Base-by-base conservation (phyloP, 2,888 invertebrate genomes). In the Morpho achilles region DNA sequence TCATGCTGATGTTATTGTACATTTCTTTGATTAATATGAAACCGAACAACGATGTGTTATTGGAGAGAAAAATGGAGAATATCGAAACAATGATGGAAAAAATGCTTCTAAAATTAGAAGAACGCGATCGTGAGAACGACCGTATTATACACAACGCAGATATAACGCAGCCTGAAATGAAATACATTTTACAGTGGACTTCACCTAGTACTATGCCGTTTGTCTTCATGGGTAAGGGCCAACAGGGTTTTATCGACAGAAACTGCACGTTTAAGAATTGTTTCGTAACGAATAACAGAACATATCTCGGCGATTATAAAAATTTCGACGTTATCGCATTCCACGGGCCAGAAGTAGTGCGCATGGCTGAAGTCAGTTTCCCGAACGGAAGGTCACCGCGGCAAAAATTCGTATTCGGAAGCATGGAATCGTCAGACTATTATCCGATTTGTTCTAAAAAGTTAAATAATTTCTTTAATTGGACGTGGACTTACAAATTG, bases 341-440 rank as follows among this genome's bases (percentile, higher is more conserved):
- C 56, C 65, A 75, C 58, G 84, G 77, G 1, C 79, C 82, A 0
- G 77, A 84, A 60, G 63, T 81, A 8, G 61, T 69, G 2, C 55
- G 39, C 4, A 64, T 71, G 59, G 1, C 40, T 39, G 6, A 45
- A 23, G 39, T 32, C 0, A 50, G 41, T 0, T 51, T 79, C 8
- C 82, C 86, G 6, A 10, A 40, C 0, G 59, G 62, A 10, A 71
- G 87, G 58, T 75, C 75, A 2, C 63, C 67, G 0, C 67, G 75
- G 46, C 87, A 87, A 61, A 85, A 83, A 60, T 87, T 78, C 50
- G 79, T 76, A 0, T 85, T 84, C 59, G 79, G 76, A 0, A 78
- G 72, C 8, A 80, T 78, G 51, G 87, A 87, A 66, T 84, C 87
- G 1, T 68, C 84, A 10, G 70, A 72, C 3, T 70, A 82, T 44